These are phyloP conservation scores for Conus ventricosus DNA, from an alignment of 1,140 invertebrate genomes.

Conservation along the genomic window DNA sequence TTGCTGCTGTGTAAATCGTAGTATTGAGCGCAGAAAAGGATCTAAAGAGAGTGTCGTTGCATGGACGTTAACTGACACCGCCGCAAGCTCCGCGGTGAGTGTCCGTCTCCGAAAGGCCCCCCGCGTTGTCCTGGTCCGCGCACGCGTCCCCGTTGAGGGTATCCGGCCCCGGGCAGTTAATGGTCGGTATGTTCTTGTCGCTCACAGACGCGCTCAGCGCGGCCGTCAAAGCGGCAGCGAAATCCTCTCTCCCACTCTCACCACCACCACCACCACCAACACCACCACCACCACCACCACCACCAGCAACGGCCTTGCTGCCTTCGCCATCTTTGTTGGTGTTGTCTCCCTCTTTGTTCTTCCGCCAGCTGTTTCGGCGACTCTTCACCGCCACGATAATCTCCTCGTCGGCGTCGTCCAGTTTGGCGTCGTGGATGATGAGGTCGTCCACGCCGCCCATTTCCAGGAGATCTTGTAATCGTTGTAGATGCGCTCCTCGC, in stretches of 20 bases:
- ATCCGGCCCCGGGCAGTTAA: neutral
- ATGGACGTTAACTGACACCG: neutral
- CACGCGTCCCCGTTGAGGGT: neutral
- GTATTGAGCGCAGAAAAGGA: no score
- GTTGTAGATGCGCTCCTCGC: constrained; percentile 22
- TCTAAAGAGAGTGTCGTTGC: no score
- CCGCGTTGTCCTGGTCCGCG: neutral
- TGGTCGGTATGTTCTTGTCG: neutral
- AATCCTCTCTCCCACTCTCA: neutral
- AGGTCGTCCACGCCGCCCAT: constrained; percentile 21
- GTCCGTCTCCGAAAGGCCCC: no score
- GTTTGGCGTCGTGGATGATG: neutral
- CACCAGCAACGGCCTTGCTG: neutral
- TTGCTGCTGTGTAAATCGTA: no score
- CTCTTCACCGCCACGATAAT: neutral
- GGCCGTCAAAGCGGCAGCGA: neutral
- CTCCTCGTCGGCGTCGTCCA: neutral
- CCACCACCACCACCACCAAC: neutral
- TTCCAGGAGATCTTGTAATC: constrained; percentile 11
- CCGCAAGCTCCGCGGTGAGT: neutral
- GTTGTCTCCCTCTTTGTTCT: neutral
- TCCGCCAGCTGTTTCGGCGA: constrained; percentile 2
- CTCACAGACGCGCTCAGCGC: neutral
- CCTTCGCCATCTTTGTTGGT: neutral
- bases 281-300: neutral